Base-by-base conservation (phyloP, 2,797 vertebrate species). In the Hirundo rustica region DNA sequence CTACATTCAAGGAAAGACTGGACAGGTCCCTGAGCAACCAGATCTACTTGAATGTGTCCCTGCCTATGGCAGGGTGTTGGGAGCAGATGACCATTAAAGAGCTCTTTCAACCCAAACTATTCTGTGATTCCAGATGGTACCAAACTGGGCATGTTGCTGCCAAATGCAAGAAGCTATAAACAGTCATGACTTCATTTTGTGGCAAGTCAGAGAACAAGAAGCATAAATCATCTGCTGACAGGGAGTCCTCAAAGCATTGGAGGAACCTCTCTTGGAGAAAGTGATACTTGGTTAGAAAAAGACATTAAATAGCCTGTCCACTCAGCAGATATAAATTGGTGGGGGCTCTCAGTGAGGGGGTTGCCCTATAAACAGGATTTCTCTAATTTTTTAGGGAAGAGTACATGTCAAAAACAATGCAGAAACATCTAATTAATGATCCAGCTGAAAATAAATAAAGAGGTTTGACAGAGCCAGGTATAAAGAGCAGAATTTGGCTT, bases 341-440 rank as follows among this genome's bases (percentile, higher is more conserved):
- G 6, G 26, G 29, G 42, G 68, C 36, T 54, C n/a, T 87, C 32
- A 48, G 11, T 53, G 30, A 25, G 19, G 40, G 18, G 2, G 11
- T 36, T n/a, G 16, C 40, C 22, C 29, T 22, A 29, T 25, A 62
- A 82, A 71, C 45, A 36, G 18, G 7, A 54, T 73, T 66, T 53
- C 34, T 94, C 32, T 18, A n/a, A 55, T 53, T 89, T 91, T 70
- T 79, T 42, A 61, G 50, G 9, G 40, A 77, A 84, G 51, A 92
- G 75, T 57, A 38, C 22, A 13, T 36, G 19, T 71, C 30, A 60
- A 54, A 74, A 64, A 13, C 23, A 18, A 60, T 7, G 5, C 36
- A 77, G 57, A 67, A 50, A 5, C 15, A 77, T 58, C 45, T 27
- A 68, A 21, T 16, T 77, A 80, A 71, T 18, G 42, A 80, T 36